Evolutionary conservation across 2,797 vertebrate species (phyloP), one percentile per base, ranked within the genome.

Genomic region (Pitangus sulphuratus): DNA sequence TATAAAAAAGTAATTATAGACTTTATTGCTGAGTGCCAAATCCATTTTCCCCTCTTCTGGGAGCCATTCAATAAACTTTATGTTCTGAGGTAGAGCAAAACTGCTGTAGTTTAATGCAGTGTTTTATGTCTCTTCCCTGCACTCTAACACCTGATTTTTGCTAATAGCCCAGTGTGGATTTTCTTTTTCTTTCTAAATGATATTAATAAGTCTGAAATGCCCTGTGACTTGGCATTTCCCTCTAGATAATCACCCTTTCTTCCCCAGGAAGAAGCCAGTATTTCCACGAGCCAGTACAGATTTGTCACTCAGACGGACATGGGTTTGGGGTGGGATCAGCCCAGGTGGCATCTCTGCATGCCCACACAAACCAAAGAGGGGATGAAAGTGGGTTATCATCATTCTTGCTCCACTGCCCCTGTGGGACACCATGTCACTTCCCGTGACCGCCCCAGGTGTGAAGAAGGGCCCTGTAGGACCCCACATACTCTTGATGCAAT

Each of bases 1-100:
- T 95, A 53, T 87, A 21, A 84, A 93, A 75, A 79, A 64, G 57
- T 93, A 96, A 95, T 95, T 94, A 94, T 2, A 85, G 86, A 64
- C 44, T 89, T 93, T 40, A 86, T 76, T 44, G 47, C 70, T 28
- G 53, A 76, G 44, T 93, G 65, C 81, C 89, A 92, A 47, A 91
- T 93, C 84, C 69, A 89, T 80, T 95, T 95, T 72, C 50, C 40
- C 13, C 57, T 91, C 90, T 95, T 92, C 65, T 93, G 93, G 87
- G 94, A 96, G 58, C 37, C 70, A 77, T 93, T 97, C 86, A 92
- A 30, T 92, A 75, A 77, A 89, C 76, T 96, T 94, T 72, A 91
- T 84, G 79, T 89, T 95, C 93, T 90, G 76, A 96, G 75, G 82
- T 78, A 84, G 45, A 91, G 44, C 50, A 56, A 87, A 94, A 95